Evolutionary conservation across 2,888 invertebrate species (phyloP).

Genomic region (Hylaea fasciaria): DNA sequence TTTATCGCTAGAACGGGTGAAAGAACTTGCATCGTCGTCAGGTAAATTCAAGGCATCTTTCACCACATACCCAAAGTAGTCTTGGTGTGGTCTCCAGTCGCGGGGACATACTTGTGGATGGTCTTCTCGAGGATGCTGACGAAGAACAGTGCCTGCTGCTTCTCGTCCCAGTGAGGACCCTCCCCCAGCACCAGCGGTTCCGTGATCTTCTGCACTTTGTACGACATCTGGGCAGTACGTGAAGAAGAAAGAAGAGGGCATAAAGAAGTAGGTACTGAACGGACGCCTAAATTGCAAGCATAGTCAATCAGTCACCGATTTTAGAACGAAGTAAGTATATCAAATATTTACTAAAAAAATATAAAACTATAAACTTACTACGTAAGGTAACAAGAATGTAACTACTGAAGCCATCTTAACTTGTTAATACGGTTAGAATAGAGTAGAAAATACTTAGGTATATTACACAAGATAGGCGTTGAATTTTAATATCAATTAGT

Average conservation of each 20-base stretch:
- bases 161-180: conserved; percentile 89
- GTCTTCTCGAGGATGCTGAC: conserved; percentile 84
- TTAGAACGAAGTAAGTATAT: no score
- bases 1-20: no score
- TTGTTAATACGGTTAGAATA: no score
- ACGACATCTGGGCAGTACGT: conserved; percentile 71
- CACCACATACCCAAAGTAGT: conserved; percentile 69
- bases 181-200: conserved; percentile 85
- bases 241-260: no score
- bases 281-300: no score
- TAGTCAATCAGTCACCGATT: no score
- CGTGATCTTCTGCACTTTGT: conserved; percentile 73
- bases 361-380: no score
- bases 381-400: no score
- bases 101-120: conserved; percentile 82
- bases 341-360: not conserved
- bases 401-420: no score
- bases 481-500: not conserved
- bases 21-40: no score
- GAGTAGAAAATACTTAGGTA: not conserved
- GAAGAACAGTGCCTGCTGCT: conserved; percentile 85
- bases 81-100: conserved; percentile 77
- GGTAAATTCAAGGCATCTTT: not conserved
- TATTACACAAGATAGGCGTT: not conserved
- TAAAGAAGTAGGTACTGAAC: no score